These are phyloP conservation scores for Callionymus lyra DNA, from an alignment of 2,113 vertebrate species.

Conservation along the genomic window DNA sequence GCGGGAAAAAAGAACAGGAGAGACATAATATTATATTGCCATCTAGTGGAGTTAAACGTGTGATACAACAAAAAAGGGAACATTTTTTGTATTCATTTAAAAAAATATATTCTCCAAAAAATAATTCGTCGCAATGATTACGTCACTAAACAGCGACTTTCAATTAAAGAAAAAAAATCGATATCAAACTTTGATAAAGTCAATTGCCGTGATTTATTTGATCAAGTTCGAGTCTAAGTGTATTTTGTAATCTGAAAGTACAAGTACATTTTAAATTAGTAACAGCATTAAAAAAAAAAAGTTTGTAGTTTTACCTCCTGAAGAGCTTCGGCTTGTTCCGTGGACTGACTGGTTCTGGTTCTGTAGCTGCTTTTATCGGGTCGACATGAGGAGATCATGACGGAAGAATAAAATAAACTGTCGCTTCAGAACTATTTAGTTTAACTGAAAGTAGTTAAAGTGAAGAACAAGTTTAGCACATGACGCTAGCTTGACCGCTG, in stretches of 20 bases:
- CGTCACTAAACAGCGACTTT: background rate
- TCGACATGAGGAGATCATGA: conserved; percentile 43
- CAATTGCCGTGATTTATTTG: background rate
- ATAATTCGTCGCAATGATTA: no score
- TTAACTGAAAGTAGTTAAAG: no score
- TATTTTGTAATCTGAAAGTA: no score
- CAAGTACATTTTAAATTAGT: no score
- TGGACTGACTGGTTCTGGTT: conserved; percentile 27
- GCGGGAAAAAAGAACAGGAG: background rate
- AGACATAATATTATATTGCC: conserved; percentile 12
- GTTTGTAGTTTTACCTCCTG: conserved; percentile 62
- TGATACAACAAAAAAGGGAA: conserved; percentile 7
- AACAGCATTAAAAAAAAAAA: no score
- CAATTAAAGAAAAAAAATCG: background rate
- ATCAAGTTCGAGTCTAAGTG: background rate
- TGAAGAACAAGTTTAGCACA: no score
- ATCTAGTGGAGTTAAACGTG: conserved; percentile 36
- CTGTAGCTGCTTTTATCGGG: conserved; percentile 49
- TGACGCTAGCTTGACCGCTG: conserved; percentile 34
- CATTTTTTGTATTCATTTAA: background rate
- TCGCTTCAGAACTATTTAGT: no score
- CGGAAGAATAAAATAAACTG: background rate
- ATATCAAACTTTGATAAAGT: background rate
- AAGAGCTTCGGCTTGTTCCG: conserved; percentile 35
- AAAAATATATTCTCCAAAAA: background rate